Evolutionary conservation across 2,888 invertebrate genomes (phyloP).

Genomic region (Geotrupes spiniger): DNA sequence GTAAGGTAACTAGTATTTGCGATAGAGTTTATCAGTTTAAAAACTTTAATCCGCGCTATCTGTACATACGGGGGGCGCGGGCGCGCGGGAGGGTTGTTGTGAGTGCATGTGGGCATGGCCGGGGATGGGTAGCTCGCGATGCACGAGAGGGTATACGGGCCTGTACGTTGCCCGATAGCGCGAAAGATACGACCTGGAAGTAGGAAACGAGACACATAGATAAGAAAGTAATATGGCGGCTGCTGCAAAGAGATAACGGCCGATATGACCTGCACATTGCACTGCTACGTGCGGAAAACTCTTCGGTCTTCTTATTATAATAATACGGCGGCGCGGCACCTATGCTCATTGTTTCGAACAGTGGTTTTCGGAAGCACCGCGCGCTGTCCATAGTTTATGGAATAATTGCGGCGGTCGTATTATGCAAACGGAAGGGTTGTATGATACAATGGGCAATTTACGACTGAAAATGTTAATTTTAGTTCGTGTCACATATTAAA

Average conservation of each 20-base stretch:
- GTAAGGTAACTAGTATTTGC: slow-evolving; percentile 11
- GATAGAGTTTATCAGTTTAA: slow-evolving; percentile 24
- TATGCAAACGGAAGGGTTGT: no score
- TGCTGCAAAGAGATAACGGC: slow-evolving; percentile 46
- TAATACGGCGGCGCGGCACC: background rate
- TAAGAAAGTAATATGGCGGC: slow-evolving; percentile 51
- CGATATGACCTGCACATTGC: slow-evolving; percentile 43
- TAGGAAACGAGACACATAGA: slow-evolving; percentile 49
- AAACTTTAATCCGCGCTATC: slow-evolving; percentile 25
- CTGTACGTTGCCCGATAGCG: slow-evolving; percentile 46
- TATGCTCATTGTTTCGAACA: slow-evolving; percentile 13
- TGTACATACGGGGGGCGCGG: slow-evolving; percentile 14
- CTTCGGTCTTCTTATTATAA: slow-evolving; percentile 14
- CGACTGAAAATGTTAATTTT: no score
- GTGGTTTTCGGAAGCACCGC: background rate
- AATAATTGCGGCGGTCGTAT: no score
- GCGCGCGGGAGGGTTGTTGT: background rate
- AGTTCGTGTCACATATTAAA: no score
- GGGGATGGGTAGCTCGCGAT: background rate
- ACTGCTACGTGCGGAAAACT: slow-evolving; percentile 27
- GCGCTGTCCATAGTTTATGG: no score
- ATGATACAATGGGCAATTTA: no score
- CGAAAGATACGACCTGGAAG: slow-evolving; percentile 48
- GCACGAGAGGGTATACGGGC: slow-evolving; percentile 35
- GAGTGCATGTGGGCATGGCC: slow-evolving; percentile 1